These are phyloP conservation scores for Murina feae DNA, from an alignment of 2,113 vertebrate species.

Conservation along the genomic window DNA sequence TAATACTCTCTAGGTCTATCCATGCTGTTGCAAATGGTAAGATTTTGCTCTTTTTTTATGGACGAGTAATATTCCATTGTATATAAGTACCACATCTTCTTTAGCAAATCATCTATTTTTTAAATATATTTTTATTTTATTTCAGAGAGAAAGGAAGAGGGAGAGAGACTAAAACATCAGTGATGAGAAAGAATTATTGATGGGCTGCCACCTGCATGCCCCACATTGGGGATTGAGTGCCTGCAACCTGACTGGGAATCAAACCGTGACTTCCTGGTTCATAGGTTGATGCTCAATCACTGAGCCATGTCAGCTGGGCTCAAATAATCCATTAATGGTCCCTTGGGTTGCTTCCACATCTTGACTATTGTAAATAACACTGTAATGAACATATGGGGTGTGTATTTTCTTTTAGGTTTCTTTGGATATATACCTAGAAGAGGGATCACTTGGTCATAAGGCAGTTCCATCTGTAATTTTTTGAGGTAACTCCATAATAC, in stretches of 20 bases:
- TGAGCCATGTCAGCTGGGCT: too few species aligned
- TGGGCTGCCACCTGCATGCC: too few species aligned
- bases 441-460: not conserved
- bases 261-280: too few species aligned
- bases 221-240: too few species aligned
- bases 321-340: not conserved
- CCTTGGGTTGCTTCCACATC: not conserved
- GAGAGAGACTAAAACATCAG: too few species aligned
- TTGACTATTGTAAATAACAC: not conserved
- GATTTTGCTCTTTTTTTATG: not conserved
- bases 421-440: not conserved
- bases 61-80: not conserved
- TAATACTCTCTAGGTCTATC: not conserved
- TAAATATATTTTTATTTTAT: too few species aligned
- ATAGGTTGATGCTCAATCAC: too few species aligned
- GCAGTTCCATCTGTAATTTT: not conserved
- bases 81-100: not conserved
- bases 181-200: too few species aligned
- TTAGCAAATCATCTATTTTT: not conserved
- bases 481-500: not conserved
- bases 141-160: too few species aligned
- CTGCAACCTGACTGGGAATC: too few species aligned
- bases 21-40: not conserved
- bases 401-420: not conserved
- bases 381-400: not conserved